Conservation (phyloP, 2,888 invertebrate genomes). For the Ptychoptera contaminata region DNA sequence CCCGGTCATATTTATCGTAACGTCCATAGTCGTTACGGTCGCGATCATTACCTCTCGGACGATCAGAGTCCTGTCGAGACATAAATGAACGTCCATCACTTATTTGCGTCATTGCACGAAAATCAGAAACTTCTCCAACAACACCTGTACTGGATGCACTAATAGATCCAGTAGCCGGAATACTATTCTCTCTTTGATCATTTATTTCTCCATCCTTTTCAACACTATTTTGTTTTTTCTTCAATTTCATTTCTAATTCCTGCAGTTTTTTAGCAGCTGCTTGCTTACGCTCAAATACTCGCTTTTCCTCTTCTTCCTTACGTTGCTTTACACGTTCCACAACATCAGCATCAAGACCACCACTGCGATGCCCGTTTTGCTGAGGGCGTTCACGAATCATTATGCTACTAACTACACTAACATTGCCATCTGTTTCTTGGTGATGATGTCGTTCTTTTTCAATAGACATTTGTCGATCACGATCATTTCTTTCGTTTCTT, state of each 20-base stretch:
- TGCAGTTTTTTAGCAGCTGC: conserved; percentile 46
- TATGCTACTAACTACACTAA: conserved; percentile 10
- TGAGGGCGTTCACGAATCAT: conserved; percentile 9
- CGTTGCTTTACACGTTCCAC: conserved; percentile 71
- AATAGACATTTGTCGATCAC: conserved; percentile 13
- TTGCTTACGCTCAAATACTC: conserved; percentile 47
- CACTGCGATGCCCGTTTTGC: conserved; percentile 48
- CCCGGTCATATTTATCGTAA: conserved; percentile 9
- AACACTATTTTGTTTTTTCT: conserved; percentile 38
- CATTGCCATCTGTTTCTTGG: conserved; percentile 16
- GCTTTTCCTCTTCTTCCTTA: conserved; percentile 78
- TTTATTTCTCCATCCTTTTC: conserved; percentile 18
- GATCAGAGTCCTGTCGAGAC: conserved; percentile 6
- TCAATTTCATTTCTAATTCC: conserved; percentile 49
- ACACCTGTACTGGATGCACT: conserved; percentile 6
- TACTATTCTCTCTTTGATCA: conserved; percentile 4
- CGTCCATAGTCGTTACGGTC: conserved; percentile 22
- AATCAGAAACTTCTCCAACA: conserved; percentile 17
- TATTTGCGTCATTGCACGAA: conserved; percentile 14
- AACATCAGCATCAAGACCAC: conserved; percentile 52
- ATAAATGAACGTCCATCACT: conserved; percentile 10
- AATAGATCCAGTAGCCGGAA: conserved; percentile 9
- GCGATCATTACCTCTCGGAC: conserved; percentile 17
- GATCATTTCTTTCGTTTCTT: conserved; percentile 14
- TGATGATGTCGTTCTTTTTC: conserved; percentile 20